A percentile compares a stretch with the other conserved stretches of the same genome.
phyloP scores from a whole-genome alignment of 2,888 invertebrate species.

The Trichopria drosophilae region DNA sequence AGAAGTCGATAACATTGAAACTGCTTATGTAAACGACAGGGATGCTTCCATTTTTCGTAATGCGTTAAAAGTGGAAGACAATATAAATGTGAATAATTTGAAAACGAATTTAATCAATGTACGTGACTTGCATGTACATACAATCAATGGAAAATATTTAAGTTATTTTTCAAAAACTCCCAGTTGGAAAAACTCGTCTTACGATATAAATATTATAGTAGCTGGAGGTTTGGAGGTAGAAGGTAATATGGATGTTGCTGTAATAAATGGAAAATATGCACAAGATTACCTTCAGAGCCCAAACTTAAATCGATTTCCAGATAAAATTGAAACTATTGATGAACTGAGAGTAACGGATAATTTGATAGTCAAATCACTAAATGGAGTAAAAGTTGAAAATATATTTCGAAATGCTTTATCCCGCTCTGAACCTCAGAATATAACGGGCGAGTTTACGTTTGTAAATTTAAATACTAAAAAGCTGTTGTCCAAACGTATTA shows the following conservation, averaged over 20 bases:
- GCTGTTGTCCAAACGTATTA: conserved; percentile 36
- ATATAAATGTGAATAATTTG: conserved; percentile 23
- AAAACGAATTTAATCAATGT: conserved; percentile 25
- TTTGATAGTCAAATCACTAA: conserved; percentile 35
- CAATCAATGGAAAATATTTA: conserved; percentile 30
- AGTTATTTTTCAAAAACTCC: too few relatives aligned
- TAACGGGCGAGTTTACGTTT: conserved; percentile 36
- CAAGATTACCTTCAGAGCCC: conserved; percentile 35
- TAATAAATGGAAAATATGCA: conserved; percentile 35
- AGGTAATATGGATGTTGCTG: conserved; percentile 27
- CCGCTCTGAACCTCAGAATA: conserved; percentile 38
- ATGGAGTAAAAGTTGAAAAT: conserved; percentile 31
- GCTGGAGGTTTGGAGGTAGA: conserved; percentile 41
- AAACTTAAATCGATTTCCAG: conserved; percentile 18
- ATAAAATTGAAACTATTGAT: conserved; percentile 31
- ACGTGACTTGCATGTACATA: too few relatives aligned
- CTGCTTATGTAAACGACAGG: conserved; percentile 29
- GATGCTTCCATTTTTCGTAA: conserved; percentile 16
- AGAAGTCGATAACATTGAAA: conserved; percentile 33
- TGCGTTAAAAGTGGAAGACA: conserved; percentile 17
- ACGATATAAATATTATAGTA: too few relatives aligned
- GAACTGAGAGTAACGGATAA: conserved; percentile 38
- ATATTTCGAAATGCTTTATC: conserved; percentile 38
- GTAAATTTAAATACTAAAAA: conserved; percentile 32
- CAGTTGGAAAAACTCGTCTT: too few relatives aligned